Evolutionary conservation across 2,888 invertebrate genomes (phyloP).

Genomic region (Sarcophaga variegata): DNA sequence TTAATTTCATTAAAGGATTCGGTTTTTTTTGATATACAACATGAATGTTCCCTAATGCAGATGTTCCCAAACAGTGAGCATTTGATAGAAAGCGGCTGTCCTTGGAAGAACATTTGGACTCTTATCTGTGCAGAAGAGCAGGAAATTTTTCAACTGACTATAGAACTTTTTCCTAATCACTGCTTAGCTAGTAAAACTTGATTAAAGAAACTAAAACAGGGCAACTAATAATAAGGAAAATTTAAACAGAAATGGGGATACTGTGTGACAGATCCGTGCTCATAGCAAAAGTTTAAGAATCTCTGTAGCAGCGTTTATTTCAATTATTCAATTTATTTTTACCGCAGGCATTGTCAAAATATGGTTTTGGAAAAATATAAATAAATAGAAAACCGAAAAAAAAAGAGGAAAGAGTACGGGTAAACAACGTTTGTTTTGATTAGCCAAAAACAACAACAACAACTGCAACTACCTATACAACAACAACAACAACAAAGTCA

Average conservation of each 20-base stretch:
- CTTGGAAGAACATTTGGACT: no score
- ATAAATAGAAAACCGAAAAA: slow-evolving; percentile 2
- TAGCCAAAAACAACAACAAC: slow-evolving; percentile 2
- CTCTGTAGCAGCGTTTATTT: neutral
- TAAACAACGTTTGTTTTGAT: slow-evolving; percentile 12
- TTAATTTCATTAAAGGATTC: slow-evolving; percentile 67
- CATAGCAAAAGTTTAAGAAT: neutral
- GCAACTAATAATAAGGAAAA: no score
- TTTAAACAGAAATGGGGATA: no score
- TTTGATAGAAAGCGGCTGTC: no score
- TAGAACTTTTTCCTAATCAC: no score
- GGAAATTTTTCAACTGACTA: no score
- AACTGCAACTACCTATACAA: neutral
- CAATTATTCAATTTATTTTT: slow-evolving; percentile 79
- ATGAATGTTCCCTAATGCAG: neutral
- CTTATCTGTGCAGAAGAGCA: no score
- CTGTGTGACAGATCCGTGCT: neutral
- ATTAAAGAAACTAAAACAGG: no score
- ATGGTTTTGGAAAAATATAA: slow-evolving; percentile 44
- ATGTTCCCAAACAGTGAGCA: neutral
- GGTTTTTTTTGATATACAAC: neutral
- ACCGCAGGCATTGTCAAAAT: slow-evolving; percentile 76
- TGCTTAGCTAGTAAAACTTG: no score
- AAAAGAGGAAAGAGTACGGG: slow-evolving; percentile 8
- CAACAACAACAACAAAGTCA: neutral